Evolutionary conservation across 2,113 vertebrate genomes (phyloP), one percentile per base, ranked within the genome.

Genomic region (Oncorhynchus kisutch): DNA sequence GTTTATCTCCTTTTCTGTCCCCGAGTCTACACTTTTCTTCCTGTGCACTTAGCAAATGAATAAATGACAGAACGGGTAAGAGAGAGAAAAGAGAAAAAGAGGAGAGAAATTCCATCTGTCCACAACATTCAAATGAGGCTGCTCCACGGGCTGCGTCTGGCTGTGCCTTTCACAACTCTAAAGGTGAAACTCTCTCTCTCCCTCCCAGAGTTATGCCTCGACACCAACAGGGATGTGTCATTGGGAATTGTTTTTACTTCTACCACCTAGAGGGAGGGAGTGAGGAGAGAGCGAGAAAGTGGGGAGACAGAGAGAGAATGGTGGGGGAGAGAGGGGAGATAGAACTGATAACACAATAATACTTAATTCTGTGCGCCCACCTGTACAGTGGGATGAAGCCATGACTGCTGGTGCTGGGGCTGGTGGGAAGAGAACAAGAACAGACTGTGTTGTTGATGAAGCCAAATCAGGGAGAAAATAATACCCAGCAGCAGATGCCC

Each of bases 21-120:
- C 71, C 8, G 27, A 84, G 88, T 74, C 84, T 88, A 75, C 84
- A 81, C 81, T 71, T 72, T 60, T 78, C 60, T 81, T 78, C 84
- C 84, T 76, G 73, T 72, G 77, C 74, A 80, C 81, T 87, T 74
- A 79, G 82, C 78, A 85, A 88, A 89, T 76, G n/a, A 88, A 86
- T 86, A 79, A 86, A 84, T 86, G 77, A 81, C 82, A 87, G 67
- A 76, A 75, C 1, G 70, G 73, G 71, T 71, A 45, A 45, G 39
- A 45, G 39, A 45, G 39, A 45, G 39, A 45, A 45, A 45, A 45
- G 39, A 45, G 39, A 69, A 71, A n/a, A 79, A 73, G 79, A 74
- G 70, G 68, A 67, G 79, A 76, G 78, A 76, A 81, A 87, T 89
- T 91, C 91, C 92, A 93, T 91, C 91, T 93, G 92, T 91, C 88